These are phyloP conservation scores for Temnothorax ravouxi DNA, from an alignment of 2,888 invertebrate species.

Conservation along the genomic window DNA sequence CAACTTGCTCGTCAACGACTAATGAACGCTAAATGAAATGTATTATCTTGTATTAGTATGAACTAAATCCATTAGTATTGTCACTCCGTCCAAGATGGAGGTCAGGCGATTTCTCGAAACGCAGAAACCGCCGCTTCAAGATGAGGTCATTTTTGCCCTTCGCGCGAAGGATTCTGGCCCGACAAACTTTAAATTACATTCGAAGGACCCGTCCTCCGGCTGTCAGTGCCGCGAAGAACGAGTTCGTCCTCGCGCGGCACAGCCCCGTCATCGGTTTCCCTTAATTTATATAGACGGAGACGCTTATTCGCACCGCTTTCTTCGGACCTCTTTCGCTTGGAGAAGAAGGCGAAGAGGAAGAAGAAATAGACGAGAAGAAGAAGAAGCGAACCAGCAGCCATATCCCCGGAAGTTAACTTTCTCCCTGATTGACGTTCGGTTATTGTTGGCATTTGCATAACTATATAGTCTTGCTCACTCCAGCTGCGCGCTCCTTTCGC, in stretches of 20 bases:
- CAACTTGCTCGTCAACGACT: background rate
- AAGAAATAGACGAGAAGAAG: conserved; percentile 1
- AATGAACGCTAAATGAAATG: background rate
- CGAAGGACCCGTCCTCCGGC: conserved; percentile 60
- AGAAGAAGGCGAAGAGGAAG: conserved; percentile 35
- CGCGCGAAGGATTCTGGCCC: conserved; percentile 30
- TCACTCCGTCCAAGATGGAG: background rate
- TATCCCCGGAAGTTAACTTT: conserved; percentile 81
- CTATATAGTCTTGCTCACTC: conserved; percentile 76
- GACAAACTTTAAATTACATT: conserved; percentile 75
- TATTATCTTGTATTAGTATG: background rate
- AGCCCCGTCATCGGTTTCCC: conserved; percentile 63
- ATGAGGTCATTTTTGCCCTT: conserved; percentile 54
- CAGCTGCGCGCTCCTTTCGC: conserved; percentile 59
- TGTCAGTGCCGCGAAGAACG: conserved; percentile 50
- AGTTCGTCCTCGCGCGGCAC: conserved; percentile 45
- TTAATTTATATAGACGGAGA: conserved; percentile 70
- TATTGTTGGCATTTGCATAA: conserved; percentile 85
- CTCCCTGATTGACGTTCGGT: conserved; percentile 85
- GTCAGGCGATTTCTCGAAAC: background rate
- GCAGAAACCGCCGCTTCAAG: background rate
- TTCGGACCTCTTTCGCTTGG: conserved; percentile 39
- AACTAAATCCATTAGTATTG: background rate
- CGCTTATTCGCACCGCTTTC: conserved; percentile 57
- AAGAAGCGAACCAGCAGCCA: conserved; percentile 48